Evolutionary conservation across 2,888 invertebrate genomes (phyloP).

Genomic region (Hirudinaria manillensis): DNA sequence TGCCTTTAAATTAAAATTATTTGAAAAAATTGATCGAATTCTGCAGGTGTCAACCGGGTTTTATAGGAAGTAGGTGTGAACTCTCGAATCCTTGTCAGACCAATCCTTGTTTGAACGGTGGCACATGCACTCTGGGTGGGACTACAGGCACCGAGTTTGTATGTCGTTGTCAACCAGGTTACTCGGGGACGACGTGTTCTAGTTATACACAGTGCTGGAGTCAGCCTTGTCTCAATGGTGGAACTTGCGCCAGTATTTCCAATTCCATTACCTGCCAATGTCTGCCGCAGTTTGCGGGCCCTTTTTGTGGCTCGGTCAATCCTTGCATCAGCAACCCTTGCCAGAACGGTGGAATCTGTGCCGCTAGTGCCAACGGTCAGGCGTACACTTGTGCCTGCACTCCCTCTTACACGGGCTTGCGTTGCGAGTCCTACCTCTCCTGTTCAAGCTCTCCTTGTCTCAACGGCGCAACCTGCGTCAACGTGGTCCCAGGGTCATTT

Average conservation of each 20-base stretch:
- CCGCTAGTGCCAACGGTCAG: neutral
- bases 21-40: neutral
- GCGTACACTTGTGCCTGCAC: slow-evolving; percentile 33
- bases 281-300: slow-evolving; percentile 34
- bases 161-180: slow-evolving; percentile 34
- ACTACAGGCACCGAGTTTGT: neutral
- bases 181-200: slow-evolving; percentile 35
- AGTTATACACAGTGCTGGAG: slow-evolving; percentile 38
- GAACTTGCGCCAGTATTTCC: slow-evolving; percentile 34
- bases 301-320: slow-evolving; percentile 32
- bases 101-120: slow-evolving; percentile 34
- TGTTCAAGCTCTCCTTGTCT: slow-evolving; percentile 42
- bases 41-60: slow-evolving; percentile 36
- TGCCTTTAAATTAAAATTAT: no score
- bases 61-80: slow-evolving; percentile 38
- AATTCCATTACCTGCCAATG: slow-evolving; percentile 30
- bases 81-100: slow-evolving; percentile 24
- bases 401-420: slow-evolving; percentile 34
- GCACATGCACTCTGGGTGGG: slow-evolving; percentile 22
- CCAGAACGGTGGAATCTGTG: slow-evolving; percentile 24
- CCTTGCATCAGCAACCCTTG: slow-evolving; percentile 29
- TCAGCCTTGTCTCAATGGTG: slow-evolving; percentile 42
- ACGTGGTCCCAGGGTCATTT: neutral
- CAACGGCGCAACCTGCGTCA: slow-evolving; percentile 39
- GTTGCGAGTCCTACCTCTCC: slow-evolving; percentile 36